Evolutionary conservation across 1,140 invertebrate species (phyloP).

Genomic region (Drosophila tristis): DNA sequence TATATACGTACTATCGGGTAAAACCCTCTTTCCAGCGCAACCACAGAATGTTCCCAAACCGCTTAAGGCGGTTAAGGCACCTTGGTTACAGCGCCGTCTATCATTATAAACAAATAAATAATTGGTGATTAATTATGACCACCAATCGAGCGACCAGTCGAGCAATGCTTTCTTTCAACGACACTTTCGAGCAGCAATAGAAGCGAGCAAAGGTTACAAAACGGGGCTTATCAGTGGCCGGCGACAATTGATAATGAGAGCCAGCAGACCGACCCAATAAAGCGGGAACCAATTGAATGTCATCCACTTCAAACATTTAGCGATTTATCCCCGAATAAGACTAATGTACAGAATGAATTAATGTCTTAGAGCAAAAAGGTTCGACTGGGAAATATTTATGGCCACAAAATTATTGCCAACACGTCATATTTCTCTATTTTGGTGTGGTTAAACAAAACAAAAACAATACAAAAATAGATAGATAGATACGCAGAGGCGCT

Average conservation of each 20-base stretch:
- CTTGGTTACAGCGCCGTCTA: conserved; percentile 2
- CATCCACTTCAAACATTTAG: conserved; percentile 26
- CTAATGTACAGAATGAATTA: neutral
- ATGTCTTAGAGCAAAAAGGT: neutral
- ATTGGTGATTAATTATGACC: conserved; percentile 53
- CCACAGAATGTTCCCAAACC: no score
- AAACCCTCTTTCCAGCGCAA: no score
- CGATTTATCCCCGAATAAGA: conserved; percentile 17
- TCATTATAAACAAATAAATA: conserved; percentile 22
- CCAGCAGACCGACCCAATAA: conserved; percentile 29
- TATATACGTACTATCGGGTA: no score
- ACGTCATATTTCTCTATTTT: conserved; percentile 57
- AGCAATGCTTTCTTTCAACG: conserved; percentile 25
- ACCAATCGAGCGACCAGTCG: conserved; percentile 6
- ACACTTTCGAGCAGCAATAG: neutral
- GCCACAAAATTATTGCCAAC: conserved; percentile 3
- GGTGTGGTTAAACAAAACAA: conserved; percentile 29
- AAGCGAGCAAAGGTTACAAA: conserved; percentile 59
- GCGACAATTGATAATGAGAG: conserved; percentile 58
- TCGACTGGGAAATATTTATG: conserved; percentile 10
- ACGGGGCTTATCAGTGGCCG: conserved; percentile 48
- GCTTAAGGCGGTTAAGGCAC: no score
- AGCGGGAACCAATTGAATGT: conserved; percentile 42
- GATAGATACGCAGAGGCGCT: conserved; percentile 10
- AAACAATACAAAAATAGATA: conserved; percentile 38